Evolutionary conservation across 2,888 invertebrate species (phyloP).

Genomic region (Margaritifera margaritifera): DNA sequence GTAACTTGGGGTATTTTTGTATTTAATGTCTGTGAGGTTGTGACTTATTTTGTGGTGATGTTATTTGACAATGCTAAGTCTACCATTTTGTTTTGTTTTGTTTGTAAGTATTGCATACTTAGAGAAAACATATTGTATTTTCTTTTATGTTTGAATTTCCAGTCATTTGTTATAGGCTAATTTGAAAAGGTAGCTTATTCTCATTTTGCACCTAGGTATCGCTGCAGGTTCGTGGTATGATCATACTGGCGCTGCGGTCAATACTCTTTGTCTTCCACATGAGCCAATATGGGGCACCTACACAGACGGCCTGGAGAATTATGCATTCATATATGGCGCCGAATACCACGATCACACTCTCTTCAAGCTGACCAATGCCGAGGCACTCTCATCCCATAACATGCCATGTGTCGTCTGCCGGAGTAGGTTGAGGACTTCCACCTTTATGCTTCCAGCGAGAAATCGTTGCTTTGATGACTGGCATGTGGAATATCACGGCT

Average conservation of each 20-base stretch:
- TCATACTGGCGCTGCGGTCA: neutral
- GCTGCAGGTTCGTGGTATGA: neutral
- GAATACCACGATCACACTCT: neutral
- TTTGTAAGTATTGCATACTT: no score
- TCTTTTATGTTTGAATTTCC: no score
- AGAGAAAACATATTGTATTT: no score
- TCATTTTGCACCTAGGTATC: neutral
- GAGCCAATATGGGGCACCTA: neutral
- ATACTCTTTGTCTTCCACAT: neutral
- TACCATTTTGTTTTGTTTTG: no score
- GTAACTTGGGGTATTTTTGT: no score
- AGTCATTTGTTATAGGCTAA: no score
- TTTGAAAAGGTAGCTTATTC: neutral
- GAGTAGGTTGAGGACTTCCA: neutral
- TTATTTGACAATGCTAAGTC: no score
- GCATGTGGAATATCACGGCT: neutral
- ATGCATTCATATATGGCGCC: neutral
- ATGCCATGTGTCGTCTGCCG: neutral
- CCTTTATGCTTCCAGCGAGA: neutral
- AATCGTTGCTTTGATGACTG: neutral
- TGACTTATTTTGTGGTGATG: no score
- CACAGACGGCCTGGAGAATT: neutral
- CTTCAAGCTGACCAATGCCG: neutral
- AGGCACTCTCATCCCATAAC: neutral
- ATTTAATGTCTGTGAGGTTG: no score